Percentiles rank a stretch among this genome's conserved stretches.
Evolutionary conservation across 2,888 invertebrate genomes (phyloP).

Genomic region (Meliscaeva auricollis): DNA sequence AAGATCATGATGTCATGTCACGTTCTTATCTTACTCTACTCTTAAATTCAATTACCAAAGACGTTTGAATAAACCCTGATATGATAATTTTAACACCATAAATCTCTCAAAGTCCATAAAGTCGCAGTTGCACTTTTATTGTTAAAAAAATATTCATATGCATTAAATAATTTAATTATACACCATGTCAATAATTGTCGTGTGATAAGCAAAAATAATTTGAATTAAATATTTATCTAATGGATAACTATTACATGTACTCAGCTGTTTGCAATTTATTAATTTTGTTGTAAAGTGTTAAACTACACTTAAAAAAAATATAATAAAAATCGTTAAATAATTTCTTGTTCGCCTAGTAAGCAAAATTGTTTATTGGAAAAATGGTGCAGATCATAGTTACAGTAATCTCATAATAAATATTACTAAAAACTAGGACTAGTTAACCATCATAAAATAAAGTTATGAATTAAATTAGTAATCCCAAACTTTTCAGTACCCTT

Average conservation of each 20-base stretch:
- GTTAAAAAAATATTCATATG: background rate
- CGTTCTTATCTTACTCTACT: background rate
- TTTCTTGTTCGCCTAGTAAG: too few species aligned
- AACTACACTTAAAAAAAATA: too few species aligned
- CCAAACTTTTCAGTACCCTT: too few species aligned
- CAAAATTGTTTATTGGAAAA: too few species aligned
- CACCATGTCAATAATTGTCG: constrained; percentile 56
- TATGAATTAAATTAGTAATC: too few species aligned
- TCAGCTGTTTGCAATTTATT: constrained; percentile 43
- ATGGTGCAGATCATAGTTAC: too few species aligned
- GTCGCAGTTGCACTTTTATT: constrained; percentile 13
- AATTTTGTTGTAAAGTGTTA: background rate
- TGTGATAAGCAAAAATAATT: constrained; percentile 61
- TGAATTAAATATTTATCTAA: constrained; percentile 60
- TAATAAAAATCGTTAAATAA: too few species aligned
- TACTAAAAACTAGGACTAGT: too few species aligned
- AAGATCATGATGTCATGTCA: background rate
- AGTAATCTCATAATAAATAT: too few species aligned
- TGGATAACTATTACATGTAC: constrained; percentile 40
- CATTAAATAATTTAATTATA: constrained; percentile 12
- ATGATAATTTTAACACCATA: constrained; percentile 52
- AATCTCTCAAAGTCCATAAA: constrained; percentile 13
- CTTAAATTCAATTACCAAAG: constrained; percentile 23
- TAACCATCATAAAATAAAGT: too few species aligned
- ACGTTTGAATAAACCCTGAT: constrained; percentile 60